These are phyloP conservation scores for Calameuta pallipes DNA, from an alignment of 2,888 invertebrate species.

Conservation along the genomic window DNA sequence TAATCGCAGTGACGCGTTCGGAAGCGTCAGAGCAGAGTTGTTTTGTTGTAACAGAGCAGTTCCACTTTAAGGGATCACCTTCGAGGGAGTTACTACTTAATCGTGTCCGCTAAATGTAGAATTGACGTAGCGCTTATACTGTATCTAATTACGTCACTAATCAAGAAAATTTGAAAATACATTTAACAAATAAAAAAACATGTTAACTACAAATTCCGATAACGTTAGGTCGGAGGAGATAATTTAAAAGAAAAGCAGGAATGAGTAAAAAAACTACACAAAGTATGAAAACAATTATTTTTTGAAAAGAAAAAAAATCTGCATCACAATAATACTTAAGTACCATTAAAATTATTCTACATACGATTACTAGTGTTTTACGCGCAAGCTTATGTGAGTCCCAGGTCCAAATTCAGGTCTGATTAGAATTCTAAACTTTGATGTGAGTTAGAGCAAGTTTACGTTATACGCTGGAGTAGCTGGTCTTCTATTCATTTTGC, in stretches of 20 bases:
- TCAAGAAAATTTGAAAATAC: background rate
- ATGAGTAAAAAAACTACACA: too few species aligned
- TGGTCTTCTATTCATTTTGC: background rate
- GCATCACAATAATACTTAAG: background rate
- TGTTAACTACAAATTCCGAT: too few species aligned
- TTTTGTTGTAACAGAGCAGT: background rate
- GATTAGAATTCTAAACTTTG: background rate
- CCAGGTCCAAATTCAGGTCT: too few species aligned
- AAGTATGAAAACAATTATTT: too few species aligned
- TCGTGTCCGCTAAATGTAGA: background rate
- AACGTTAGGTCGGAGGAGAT: background rate
- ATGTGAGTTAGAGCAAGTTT: background rate
- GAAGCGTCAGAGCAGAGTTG: background rate
- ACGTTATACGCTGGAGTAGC: background rate
- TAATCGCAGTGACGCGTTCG: conserved; percentile 18
- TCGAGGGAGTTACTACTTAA: background rate
- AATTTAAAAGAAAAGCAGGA: too few species aligned
- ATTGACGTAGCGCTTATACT: background rate
- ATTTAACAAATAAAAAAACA: background rate
- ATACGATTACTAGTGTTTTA: background rate
- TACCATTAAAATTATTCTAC: background rate
- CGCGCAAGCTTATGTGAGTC: background rate
- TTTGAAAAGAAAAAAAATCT: too few species aligned
- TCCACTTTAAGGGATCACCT: background rate
- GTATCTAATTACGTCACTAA: background rate